A percentile compares a stretch with the other conserved stretches of the same genome.
These are phyloP conservation scores for Chaitophorus viminalis DNA, from an alignment of 2,888 invertebrate species.

Conservation along the genomic window DNA sequence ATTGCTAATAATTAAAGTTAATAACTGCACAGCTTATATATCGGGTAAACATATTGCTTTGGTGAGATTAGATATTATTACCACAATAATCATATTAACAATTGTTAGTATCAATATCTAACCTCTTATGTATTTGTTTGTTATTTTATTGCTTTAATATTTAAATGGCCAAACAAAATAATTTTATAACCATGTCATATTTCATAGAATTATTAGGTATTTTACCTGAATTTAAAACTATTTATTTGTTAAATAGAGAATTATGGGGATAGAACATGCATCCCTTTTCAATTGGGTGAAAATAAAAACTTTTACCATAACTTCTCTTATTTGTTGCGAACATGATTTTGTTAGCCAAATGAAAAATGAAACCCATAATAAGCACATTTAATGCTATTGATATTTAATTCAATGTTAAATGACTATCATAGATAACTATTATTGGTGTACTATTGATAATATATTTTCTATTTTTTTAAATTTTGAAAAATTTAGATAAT, in stretches of 20 bases:
- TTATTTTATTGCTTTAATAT: not conserved
- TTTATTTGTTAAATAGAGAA: slow-evolving; percentile 13
- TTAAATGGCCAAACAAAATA: not conserved
- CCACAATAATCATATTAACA: not conserved
- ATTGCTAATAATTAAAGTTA: not conserved
- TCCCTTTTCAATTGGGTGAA: not conserved
- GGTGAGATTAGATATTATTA: slow-evolving; percentile 10
- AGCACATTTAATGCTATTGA: not conserved
- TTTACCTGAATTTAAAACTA: slow-evolving; percentile 5
- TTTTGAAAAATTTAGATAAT: slow-evolving; percentile 39
- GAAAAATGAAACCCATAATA: not conserved
- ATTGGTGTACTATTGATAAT: not conserved
- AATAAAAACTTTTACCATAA: slow-evolving; percentile 17
- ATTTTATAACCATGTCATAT: not conserved
- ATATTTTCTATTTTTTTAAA: slow-evolving; percentile 55
- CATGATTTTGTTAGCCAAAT: not conserved
- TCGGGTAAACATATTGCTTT: not conserved
- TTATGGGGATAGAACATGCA: slow-evolving; percentile 10
- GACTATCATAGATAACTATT: not conserved
- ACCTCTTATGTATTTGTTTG: slow-evolving; percentile 34
- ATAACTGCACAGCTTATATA: not conserved
- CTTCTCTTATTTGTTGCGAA: slow-evolving; percentile 30
- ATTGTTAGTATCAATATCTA: slow-evolving; percentile 6
- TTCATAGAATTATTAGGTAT: not conserved
- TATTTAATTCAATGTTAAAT: slow-evolving; percentile 24